Base-by-base conservation (phyloP, 2,113 vertebrate species). In the Chlamydotis undulata region DNA sequence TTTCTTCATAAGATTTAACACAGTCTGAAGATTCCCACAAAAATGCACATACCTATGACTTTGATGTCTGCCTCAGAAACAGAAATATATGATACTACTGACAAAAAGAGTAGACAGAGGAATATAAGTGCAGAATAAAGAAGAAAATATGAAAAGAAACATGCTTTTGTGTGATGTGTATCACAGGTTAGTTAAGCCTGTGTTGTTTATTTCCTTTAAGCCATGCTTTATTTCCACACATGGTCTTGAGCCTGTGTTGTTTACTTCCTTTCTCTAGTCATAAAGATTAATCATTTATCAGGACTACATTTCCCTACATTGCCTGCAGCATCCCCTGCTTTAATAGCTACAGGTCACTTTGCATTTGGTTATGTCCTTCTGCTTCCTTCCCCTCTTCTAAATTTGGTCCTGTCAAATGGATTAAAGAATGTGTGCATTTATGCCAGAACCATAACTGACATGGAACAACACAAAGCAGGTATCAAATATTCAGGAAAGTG, bases 401-500 rank as follows among this genome's bases (percentile, higher is more conserved):
- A 86, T 61, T 35, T 67, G 79, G 63, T 70, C 37, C 85, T 88
- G 93, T 94, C 90, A 97, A 79, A 83, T 16, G 60, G 52, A 95
- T 93, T 93, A 80, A 88, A 90, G 67, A 88, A 56, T 0, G 6
- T 41, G 64, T 88, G 81, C 84, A 65, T 79, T 85, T 87, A 70
- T 59, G 70, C 59, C 81, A 93, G 82, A 91, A 91, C 85, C 75
- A 12, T 39, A 87, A 83, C 67, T 80, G 87, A 74, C 71, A 47
- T 14, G 71, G 75, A 74, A 96, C 47, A 90, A 83, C 75, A 76
- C 63, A 91, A 82, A 82, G 89, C 65, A 94, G 24, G 47, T 37
- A 91, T 95, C 70, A 94, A 90, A 96, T 90, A 97, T 89, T 87
- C 60, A 93, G 80, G 79, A 52, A 94, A 52, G 88, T 17, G 19